phyloP scores from a whole-genome alignment of 1,140 invertebrate genomes.

The Steinernema feltiae region DNA sequence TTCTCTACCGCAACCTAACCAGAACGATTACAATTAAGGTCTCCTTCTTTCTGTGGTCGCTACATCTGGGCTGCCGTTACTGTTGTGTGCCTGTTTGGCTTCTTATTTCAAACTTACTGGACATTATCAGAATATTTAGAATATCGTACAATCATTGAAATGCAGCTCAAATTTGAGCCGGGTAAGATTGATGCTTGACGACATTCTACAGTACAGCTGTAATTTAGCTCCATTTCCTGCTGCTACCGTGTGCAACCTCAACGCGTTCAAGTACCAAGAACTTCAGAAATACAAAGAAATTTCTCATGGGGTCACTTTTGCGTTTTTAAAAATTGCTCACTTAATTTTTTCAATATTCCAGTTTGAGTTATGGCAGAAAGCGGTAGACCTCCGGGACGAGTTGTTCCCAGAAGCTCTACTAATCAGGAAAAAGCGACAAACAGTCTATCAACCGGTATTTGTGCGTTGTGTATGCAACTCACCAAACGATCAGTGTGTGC shows the following conservation, averaged over 20 bases:
- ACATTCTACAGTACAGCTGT: background rate
- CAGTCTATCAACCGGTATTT: constrained; percentile 53
- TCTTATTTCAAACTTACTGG: constrained; percentile 54
- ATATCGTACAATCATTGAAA: constrained; percentile 57
- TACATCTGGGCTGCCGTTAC: constrained; percentile 48
- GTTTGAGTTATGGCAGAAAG: constrained; percentile 50
- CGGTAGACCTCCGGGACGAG: constrained; percentile 43
- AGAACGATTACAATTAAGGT: constrained; percentile 35
- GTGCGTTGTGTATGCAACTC: constrained; percentile 52
- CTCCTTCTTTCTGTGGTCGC: constrained; percentile 54
- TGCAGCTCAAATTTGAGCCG: constrained; percentile 57
- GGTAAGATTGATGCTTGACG: constrained; percentile 23
- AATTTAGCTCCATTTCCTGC: constrained; percentile 54
- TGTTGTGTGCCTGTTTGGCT: constrained; percentile 42
- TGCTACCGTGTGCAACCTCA: constrained; percentile 56
- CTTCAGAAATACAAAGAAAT: constrained; percentile 54
- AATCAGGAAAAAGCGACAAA: constrained; percentile 38
- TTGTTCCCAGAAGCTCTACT: background rate
- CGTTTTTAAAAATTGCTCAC: background rate
- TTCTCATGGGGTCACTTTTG: constrained; percentile 46
- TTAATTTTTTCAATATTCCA: constrained; percentile 30
- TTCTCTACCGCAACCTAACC: background rate
- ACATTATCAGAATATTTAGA: constrained; percentile 54
- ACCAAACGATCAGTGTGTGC: constrained; percentile 53
- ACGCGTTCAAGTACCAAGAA: constrained; percentile 54